Conservation (phyloP, 2,888 invertebrate genomes). For the Noctuana brunneofusca region DNA sequence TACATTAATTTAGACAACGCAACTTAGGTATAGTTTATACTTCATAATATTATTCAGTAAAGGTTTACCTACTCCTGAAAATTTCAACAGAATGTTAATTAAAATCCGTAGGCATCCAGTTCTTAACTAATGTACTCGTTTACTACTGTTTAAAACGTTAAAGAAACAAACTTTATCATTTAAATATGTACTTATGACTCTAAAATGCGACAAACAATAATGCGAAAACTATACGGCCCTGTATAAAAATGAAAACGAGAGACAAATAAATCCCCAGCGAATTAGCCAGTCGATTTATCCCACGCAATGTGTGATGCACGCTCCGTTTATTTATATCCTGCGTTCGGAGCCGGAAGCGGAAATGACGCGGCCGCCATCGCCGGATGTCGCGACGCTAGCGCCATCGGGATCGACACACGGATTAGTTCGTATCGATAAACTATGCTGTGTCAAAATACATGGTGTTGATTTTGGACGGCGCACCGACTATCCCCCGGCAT, state of each 20-base stretch:
- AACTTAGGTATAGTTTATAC: too few species aligned
- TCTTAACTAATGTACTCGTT: too few species aligned
- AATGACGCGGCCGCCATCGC: slow-evolving; percentile 65
- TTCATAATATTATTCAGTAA: too few species aligned
- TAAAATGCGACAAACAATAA: background rate
- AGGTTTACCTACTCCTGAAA: too few species aligned
- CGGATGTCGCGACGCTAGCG: slow-evolving; percentile 68
- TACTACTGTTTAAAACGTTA: too few species aligned
- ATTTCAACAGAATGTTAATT: too few species aligned
- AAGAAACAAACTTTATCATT: too few species aligned
- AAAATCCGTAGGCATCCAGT: too few species aligned
- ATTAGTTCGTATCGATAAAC: slow-evolving; percentile 43
- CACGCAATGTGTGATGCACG: slow-evolving; percentile 71
- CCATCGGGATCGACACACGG: slow-evolving; percentile 40
- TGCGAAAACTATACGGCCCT: slow-evolving; percentile 25
- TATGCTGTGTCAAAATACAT: slow-evolving; percentile 37
- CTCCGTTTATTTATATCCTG: slow-evolving; percentile 63
- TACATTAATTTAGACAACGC: too few species aligned
- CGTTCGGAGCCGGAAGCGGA: slow-evolving; percentile 42
- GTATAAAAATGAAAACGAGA: slow-evolving; percentile 38
- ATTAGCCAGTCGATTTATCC: slow-evolving; percentile 72
- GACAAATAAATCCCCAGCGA: slow-evolving; percentile 58
- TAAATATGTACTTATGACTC: background rate
- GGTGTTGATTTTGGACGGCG: slow-evolving; percentile 30
- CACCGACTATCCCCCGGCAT: slow-evolving; percentile 10